phyloP scores from a whole-genome alignment of 2,888 invertebrate species.

The Agriopis leucophaearia region DNA sequence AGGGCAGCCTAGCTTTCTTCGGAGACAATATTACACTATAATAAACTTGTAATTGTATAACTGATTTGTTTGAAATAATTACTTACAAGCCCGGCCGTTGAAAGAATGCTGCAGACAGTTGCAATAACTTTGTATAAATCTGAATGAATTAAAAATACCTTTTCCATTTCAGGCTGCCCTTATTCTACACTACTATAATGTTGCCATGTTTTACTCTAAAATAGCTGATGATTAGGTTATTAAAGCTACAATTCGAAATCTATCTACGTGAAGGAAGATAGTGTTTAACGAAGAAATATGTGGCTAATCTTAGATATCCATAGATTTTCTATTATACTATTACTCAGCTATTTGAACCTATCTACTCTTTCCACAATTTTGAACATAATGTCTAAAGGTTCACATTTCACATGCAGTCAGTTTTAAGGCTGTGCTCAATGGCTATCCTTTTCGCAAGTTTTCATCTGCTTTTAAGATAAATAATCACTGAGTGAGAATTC shows the following conservation, averaged over 20 bases:
- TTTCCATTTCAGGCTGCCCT: not conserved
- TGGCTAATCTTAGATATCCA: slow-evolving; percentile 11
- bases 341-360: slow-evolving; percentile 30
- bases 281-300: slow-evolving; percentile 34
- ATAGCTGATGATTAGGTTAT: slow-evolving; percentile 64
- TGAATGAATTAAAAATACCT: not conserved
- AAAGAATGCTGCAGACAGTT: too few relatives aligned
- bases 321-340: slow-evolving; percentile 27
- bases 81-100: too few relatives aligned
- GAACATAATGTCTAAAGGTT: not conserved
- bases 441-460: too few relatives aligned
- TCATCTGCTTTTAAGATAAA: too few relatives aligned
- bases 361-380: slow-evolving; percentile 20
- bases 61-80: too few relatives aligned
- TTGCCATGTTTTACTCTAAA: slow-evolving; percentile 19
- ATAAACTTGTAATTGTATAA: not conserved
- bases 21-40: not conserved
- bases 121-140: too few relatives aligned
- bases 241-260: slow-evolving; percentile 78
- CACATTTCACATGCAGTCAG: not conserved
- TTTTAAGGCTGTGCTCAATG: too few relatives aligned
- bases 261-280: slow-evolving; percentile 64
- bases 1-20: not conserved
- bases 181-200: not conserved
- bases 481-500: too few relatives aligned